Conservation (phyloP, 2,797 vertebrate species). For the Halcyon chelicuti region DNA sequence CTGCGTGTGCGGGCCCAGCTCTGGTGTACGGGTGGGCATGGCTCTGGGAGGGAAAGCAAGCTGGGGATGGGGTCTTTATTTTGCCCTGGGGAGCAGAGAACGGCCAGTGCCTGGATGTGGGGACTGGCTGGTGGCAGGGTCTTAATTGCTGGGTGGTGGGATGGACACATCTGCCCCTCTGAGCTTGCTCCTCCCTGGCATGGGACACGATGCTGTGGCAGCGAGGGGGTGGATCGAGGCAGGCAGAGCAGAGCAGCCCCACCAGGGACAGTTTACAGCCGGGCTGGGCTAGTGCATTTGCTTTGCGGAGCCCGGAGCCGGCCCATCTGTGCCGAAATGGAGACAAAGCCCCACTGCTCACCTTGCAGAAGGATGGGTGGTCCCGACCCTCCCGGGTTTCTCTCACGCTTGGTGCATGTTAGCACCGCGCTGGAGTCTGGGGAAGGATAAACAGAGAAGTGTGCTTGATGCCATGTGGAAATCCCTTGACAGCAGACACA, state of each 20-base stretch:
- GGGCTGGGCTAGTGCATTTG: neutral
- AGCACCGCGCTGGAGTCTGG: neutral
- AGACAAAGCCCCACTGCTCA: neutral
- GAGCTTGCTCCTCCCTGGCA: neutral
- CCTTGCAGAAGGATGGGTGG: neutral
- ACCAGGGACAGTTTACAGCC: neutral
- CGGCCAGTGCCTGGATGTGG: rapidly evolving
- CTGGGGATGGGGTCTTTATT: neutral
- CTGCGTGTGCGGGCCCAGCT: neutral
- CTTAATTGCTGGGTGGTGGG: neutral
- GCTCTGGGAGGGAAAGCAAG: neutral
- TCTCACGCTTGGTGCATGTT: rapidly evolving
- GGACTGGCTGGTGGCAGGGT: neutral
- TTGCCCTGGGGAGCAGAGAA: neutral
- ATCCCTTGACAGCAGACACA: neutral
- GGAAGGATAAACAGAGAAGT: neutral
- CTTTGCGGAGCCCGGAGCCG: neutral
- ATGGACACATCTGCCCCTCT: neutral
- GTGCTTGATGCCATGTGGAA: neutral
- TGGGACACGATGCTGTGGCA: rapidly evolving
- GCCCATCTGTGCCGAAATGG: rapidly evolving
- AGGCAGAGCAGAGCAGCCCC: neutral
- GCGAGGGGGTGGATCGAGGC: rapidly evolving
- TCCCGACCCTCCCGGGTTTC: neutral
- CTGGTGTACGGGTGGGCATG: rapidly evolving